Conservation (phyloP, 2,797 vertebrate genomes). For the Phoebastria nigripes region DNA sequence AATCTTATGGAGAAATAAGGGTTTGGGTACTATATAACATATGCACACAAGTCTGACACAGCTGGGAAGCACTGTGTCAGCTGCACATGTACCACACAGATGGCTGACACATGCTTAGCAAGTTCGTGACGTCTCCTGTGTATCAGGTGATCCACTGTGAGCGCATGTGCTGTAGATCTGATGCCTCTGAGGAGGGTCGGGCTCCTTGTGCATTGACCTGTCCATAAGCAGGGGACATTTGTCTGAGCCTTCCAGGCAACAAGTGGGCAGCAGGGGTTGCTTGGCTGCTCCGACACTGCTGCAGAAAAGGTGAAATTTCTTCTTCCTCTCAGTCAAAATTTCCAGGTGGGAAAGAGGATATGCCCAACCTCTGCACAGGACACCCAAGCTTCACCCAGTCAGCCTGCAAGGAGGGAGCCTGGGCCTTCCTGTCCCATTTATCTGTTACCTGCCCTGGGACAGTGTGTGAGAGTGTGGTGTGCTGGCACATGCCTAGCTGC, state of each 20-base stretch:
- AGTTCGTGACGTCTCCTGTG: background rate
- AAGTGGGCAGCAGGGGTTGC: background rate
- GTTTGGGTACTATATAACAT: background rate
- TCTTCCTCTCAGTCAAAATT: background rate
- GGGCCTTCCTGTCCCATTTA: background rate
- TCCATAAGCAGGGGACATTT: background rate
- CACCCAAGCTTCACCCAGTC: background rate
- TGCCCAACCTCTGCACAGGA: background rate
- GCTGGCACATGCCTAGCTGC: background rate
- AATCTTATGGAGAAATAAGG: background rate
- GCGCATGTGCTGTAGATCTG: background rate
- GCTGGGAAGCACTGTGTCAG: background rate
- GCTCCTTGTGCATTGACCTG: background rate
- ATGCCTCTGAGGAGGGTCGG: accelerated
- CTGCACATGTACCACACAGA: background rate
- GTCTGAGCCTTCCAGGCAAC: background rate
- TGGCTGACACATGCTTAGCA: background rate
- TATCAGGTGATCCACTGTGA: background rate
- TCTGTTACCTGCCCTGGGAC: background rate
- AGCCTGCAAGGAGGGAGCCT: background rate
- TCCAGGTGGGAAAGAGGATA: background rate
- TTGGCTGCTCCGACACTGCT: background rate
- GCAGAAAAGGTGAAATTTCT: background rate
- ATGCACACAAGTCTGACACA: background rate
- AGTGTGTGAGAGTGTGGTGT: background rate